phyloP scores from a whole-genome alignment of 2,888 invertebrate species.

The Phlogophora meticulosa region DNA sequence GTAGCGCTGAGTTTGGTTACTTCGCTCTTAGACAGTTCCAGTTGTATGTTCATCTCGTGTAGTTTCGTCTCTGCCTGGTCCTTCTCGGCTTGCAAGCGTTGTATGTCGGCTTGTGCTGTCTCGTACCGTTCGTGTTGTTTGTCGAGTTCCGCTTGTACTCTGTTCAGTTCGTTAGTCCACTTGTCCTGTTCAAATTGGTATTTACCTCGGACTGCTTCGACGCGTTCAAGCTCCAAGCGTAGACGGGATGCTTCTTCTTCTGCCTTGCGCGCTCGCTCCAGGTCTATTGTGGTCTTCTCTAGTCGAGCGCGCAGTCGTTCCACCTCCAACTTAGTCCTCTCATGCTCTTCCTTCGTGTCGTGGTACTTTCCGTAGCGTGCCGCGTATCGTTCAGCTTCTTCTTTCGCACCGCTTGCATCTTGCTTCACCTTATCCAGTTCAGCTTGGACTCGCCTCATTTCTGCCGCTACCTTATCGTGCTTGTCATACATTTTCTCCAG shows the following conservation, averaged over 20 bases:
- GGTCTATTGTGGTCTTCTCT: constrained; percentile 95
- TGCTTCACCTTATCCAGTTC: constrained; percentile 93
- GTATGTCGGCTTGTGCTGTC: constrained; percentile 93
- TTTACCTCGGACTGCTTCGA: constrained; percentile 93
- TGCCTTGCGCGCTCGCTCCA: constrained; percentile 94
- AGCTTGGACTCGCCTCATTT: constrained; percentile 95
- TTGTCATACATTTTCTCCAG: constrained; percentile 97
- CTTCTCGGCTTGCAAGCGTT: constrained; percentile 92
- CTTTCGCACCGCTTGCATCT: constrained; percentile 95
- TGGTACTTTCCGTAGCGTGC: constrained; percentile 95
- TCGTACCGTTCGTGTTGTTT: constrained; percentile 95
- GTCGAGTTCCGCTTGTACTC: constrained; percentile 94
- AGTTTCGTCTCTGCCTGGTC: constrained; percentile 93
- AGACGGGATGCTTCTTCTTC: constrained; percentile 93
- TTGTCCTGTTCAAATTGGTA: constrained; percentile 91
- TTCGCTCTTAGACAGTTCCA: constrained; percentile 95
- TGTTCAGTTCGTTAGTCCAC: constrained; percentile 92
- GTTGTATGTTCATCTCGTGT: constrained; percentile 95
- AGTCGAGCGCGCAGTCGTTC: constrained; percentile 95
- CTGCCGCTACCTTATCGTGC: constrained; percentile 96
- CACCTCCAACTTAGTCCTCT: constrained; percentile 94
- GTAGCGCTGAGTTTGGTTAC: constrained; percentile 93
- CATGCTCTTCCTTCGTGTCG: constrained; percentile 94
- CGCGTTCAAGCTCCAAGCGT: constrained; percentile 93
- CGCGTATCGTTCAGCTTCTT: constrained; percentile 94